Percentiles rank a stretch among this genome's conserved stretches.
These are phyloP conservation scores for Clarias fuscus DNA, from an alignment of 2,797 vertebrate genomes.

Conservation along the genomic window DNA sequence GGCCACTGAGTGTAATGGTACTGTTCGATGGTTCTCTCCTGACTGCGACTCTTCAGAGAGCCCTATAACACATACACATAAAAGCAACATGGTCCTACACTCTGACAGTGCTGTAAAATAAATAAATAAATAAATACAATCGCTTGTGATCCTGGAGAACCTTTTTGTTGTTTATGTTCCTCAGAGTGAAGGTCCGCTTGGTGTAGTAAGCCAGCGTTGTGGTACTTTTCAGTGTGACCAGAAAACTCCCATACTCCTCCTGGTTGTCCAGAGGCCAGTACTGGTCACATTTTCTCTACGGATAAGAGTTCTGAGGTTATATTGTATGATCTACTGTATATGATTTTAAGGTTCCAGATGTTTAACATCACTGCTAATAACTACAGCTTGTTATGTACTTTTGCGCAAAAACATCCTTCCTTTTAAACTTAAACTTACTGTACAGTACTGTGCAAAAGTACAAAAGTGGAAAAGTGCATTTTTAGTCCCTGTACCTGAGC, in stretches of 20 bases:
- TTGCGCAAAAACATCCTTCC: background rate
- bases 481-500: no score
- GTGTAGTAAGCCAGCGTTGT: conserved; percentile 86
- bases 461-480: no score
- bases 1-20: conserved; percentile 98
- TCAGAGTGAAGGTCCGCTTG: conserved; percentile 85
- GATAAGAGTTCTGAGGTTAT: conserved; percentile 3
- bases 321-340: no score
- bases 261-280: conserved; percentile 93
- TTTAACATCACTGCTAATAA: background rate
- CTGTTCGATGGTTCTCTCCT: conserved; percentile 82
- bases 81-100: background rate
- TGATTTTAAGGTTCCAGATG: background rate
- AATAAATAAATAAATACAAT: no score
- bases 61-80: conserved; percentile 68
- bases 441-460: no score
- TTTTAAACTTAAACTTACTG: no score
- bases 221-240: conserved; percentile 86
- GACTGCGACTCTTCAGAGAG: conserved; percentile 82
- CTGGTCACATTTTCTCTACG: conserved; percentile 95
- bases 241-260: conserved; percentile 88
- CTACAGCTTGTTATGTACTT: background rate
- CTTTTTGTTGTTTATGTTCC: conserved; percentile 88
- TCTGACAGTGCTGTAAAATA: background rate
- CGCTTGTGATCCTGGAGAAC: conserved; percentile 61